These are phyloP conservation scores for Bathybates hornii DNA, from an alignment of 2,113 vertebrate species.

Conservation along the genomic window DNA sequence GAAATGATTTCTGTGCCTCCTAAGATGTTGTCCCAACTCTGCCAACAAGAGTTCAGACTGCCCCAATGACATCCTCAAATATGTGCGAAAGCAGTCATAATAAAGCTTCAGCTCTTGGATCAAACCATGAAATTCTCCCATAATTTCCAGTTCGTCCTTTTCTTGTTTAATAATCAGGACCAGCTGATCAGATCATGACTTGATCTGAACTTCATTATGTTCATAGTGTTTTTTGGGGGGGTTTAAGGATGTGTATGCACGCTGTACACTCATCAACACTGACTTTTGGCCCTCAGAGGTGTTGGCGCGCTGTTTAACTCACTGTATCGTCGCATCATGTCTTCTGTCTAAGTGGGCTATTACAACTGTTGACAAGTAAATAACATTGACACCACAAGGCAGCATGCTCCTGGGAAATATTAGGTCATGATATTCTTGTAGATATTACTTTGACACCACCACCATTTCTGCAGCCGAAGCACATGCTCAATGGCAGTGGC, in stretches of 20 bases:
- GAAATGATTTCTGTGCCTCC: background rate
- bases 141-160: background rate
- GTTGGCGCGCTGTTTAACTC: background rate
- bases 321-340: background rate
- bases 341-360: background rate
- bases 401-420: background rate
- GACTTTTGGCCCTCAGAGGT: background rate
- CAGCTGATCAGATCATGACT: background rate
- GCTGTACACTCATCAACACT: background rate
- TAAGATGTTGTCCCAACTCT: background rate
- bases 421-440: background rate
- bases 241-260: background rate
- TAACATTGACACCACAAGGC: background rate
- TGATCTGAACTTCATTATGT: background rate
- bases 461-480: background rate
- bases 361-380: background rate
- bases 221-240: accelerated
- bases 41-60: background rate
- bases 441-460: background rate
- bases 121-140: background rate
- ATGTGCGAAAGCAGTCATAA: background rate
- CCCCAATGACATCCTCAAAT: background rate
- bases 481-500: background rate
- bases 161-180: background rate
- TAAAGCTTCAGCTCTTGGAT: background rate